A percentile compares a stretch with the other conserved stretches of the same genome.
Conservation (phyloP, 2,888 invertebrate species). For the Himalopsyche kuldschensis region DNA sequence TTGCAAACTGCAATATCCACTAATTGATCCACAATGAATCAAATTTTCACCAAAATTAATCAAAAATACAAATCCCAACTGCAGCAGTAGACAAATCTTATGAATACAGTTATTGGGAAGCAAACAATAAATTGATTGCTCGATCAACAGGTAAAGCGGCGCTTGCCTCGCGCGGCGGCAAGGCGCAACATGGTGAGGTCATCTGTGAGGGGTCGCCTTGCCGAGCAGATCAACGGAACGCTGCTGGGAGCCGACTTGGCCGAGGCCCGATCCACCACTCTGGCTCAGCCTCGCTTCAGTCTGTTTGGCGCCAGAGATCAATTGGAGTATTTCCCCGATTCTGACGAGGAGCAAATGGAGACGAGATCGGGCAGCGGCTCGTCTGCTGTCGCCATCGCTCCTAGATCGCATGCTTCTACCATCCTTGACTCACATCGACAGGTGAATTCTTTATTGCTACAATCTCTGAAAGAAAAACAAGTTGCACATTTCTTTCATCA, state of each 20-base stretch:
- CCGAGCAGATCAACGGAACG: constrained; percentile 39
- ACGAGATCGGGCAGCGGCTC: constrained; percentile 41
- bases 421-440: constrained; percentile 52
- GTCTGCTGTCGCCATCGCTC: constrained; percentile 49
- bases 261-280: not conserved
- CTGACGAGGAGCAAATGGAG: constrained; percentile 52
- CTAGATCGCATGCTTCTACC: constrained; percentile 53
- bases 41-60: too few species aligned
- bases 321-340: constrained; percentile 68
- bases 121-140: too few species aligned
- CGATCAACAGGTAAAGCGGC: constrained; percentile 29
- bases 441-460: constrained; percentile 40
- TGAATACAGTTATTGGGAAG: too few species aligned
- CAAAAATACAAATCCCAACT: too few species aligned
- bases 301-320: constrained; percentile 56
- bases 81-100: too few species aligned
- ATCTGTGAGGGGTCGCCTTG: constrained; percentile 50
- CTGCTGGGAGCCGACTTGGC: not conserved
- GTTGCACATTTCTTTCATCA: too few species aligned
- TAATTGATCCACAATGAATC: too few species aligned
- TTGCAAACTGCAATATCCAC: too few species aligned
- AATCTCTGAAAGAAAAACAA: too few species aligned
- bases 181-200: constrained; percentile 51
- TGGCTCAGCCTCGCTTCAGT: constrained; percentile 38
- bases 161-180: constrained; percentile 52